Evolutionary conservation across 2,113 vertebrate species (phyloP).

Genomic region (Gulo gulo): DNA sequence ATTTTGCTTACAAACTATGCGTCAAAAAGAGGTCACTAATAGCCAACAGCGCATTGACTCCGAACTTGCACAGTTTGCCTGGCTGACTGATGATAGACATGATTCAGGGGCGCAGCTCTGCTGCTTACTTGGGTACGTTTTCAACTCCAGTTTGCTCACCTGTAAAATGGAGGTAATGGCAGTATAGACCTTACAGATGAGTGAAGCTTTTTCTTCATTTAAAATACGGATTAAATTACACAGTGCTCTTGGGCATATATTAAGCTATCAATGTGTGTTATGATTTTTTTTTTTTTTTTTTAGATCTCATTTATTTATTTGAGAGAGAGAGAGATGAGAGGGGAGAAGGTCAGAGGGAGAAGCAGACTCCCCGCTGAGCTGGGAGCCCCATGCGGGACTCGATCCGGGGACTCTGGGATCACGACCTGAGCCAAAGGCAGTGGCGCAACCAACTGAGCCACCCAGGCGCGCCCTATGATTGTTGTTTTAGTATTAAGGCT

Average conservation of each 20-base stretch:
- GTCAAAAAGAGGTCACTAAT: no score
- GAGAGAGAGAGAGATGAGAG: no score
- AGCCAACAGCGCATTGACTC: not conserved
- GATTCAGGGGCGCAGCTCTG: not conserved
- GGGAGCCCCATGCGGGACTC: no score
- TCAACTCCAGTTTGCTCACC: not conserved
- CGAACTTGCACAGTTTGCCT: not conserved
- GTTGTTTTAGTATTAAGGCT: not conserved
- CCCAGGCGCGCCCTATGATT: not conserved
- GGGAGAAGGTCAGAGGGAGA: no score
- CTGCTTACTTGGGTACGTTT: rapidly evolving
- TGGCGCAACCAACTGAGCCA: no score
- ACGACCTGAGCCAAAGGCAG: no score
- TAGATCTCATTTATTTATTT: no score
- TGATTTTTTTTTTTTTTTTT: no score
- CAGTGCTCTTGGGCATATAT: not conserved
- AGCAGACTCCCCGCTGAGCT: no score
- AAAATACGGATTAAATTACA: not conserved
- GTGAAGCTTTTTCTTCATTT: not conserved
- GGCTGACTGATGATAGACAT: not conserved
- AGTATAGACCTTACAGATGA: not conserved
- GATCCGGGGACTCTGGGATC: no score
- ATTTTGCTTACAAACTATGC: not conserved
- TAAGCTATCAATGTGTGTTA: not conserved
- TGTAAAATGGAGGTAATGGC: not conserved